A percentile compares a stretch with the other conserved stretches of the same genome.
Conservation (phyloP, 2,113 vertebrate species). For the Paracanthobrama guichenoti region DNA sequence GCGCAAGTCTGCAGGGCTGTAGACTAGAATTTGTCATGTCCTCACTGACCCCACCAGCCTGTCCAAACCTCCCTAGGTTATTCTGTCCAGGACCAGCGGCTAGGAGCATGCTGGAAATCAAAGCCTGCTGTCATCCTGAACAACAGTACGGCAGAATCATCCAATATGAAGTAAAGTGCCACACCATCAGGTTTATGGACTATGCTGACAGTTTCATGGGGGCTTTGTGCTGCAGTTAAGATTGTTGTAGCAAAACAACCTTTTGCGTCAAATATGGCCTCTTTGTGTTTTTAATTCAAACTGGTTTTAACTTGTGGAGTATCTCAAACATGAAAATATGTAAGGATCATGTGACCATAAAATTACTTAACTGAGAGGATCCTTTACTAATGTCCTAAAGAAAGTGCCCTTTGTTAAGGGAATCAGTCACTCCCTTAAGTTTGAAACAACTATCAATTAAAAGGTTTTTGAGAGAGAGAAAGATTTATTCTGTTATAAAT, state of each 20-base stretch:
- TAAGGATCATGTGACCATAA: background rate
- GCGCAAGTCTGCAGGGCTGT: background rate
- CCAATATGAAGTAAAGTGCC: constrained; percentile 13
- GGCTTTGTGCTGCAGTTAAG: constrained; percentile 1
- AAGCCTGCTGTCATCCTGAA: constrained; percentile 33
- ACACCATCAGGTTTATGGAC: constrained; percentile 9
- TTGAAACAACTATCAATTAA: background rate
- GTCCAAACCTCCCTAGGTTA: constrained; percentile 10
- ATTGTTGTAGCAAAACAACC: constrained; percentile 3
- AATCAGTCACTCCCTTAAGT: background rate
- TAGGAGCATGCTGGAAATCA: constrained; percentile 43
- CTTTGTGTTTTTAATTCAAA: background rate
- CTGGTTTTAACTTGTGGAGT: background rate
- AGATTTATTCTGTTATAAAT: background rate
- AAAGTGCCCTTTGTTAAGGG: background rate
- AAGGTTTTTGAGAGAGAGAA: background rate
- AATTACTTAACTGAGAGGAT: background rate
- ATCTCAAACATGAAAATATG: background rate
- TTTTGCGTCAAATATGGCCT: background rate
- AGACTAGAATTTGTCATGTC: background rate
- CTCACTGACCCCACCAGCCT: constrained; percentile 14
- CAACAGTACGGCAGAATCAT: constrained; percentile 41
- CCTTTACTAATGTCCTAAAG: background rate
- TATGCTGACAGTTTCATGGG: constrained; percentile 15
- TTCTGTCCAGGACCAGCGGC: background rate